Conservation (phyloP, 2,113 vertebrate genomes). For the Sylvilagus bachmani region DNA sequence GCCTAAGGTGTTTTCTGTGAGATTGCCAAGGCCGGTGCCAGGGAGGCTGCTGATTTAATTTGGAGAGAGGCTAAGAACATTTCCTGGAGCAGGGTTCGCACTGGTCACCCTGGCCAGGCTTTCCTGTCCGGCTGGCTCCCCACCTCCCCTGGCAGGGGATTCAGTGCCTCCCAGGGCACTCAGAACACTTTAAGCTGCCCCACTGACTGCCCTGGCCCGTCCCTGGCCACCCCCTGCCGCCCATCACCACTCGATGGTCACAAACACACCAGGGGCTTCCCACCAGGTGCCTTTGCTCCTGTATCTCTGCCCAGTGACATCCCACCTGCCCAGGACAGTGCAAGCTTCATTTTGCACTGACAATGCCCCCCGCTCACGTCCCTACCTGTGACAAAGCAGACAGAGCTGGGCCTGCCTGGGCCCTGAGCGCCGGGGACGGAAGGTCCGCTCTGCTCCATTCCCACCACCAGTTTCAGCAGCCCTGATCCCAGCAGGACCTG, state of each 20-base stretch:
- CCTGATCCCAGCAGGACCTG: not conserved
- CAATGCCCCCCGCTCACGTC: fast-evolving
- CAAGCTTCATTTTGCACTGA: not conserved
- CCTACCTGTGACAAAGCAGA: not conserved
- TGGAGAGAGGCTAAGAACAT: not conserved
- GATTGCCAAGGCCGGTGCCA: not conserved
- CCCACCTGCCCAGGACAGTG: not conserved
- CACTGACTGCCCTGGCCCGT: not conserved
- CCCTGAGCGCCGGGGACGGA: not conserved
- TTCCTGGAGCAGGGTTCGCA: not conserved
- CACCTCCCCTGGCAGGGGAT: not conserved
- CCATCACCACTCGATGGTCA: not conserved
- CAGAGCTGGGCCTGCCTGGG: not conserved
- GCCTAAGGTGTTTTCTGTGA: not conserved
- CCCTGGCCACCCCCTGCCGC: not conserved
- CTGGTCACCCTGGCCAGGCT: not conserved
- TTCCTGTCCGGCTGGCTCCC: not conserved
- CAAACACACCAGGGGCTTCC: fast-evolving
- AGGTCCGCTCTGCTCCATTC: too few species aligned
- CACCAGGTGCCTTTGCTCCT: too few species aligned
- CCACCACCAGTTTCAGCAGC: not conserved
- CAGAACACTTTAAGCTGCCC: not conserved
- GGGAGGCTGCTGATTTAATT: not conserved
- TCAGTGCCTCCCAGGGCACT: not conserved
- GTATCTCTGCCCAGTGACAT: not conserved